phyloP scores from a whole-genome alignment of 2,797 vertebrate genomes.

The Acestrorhynchus altus region DNA sequence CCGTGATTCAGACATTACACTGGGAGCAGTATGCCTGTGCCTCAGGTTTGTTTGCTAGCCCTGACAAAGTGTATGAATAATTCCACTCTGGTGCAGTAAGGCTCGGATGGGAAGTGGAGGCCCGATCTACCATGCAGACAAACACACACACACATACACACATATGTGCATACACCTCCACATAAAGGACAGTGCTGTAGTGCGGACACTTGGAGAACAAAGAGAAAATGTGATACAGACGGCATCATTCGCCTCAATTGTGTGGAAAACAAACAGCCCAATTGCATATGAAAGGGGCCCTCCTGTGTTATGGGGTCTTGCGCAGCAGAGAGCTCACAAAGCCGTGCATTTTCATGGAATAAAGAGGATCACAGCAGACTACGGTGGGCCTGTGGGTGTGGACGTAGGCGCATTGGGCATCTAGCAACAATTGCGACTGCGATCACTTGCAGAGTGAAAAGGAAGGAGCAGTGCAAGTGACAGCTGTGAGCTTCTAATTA shows the following conservation, averaged over 20 bases:
- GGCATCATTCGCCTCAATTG: slow-evolving; percentile 28
- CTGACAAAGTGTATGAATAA: slow-evolving; percentile 45
- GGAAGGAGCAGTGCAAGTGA: slow-evolving; percentile 48
- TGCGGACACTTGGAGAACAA: slow-evolving; percentile 31
- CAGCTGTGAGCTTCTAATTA: slow-evolving; percentile 73
- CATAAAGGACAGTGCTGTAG: slow-evolving; percentile 19
- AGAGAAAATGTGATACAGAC: slow-evolving; percentile 28
- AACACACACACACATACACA: slow-evolving; percentile 9
- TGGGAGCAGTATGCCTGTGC: neutral
- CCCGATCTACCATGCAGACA: slow-evolving; percentile 12
- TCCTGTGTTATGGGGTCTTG: slow-evolving; percentile 6
- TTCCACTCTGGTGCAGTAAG: slow-evolving; percentile 30
- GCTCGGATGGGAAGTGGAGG: slow-evolving; percentile 21
- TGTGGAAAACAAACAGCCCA: slow-evolving; percentile 43
- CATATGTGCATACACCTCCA: slow-evolving; percentile 19
- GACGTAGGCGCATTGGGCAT: slow-evolving; percentile 44
- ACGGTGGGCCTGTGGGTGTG: slow-evolving; percentile 44
- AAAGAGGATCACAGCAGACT: slow-evolving; percentile 17
- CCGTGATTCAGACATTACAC: slow-evolving; percentile 7
- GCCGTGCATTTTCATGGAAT: slow-evolving; percentile 19
- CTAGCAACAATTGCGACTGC: too few relatives aligned
- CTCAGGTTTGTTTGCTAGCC: slow-evolving; percentile 38
- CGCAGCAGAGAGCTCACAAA: slow-evolving; percentile 15
- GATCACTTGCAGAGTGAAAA: slow-evolving; percentile 63
- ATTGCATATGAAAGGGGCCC: slow-evolving; percentile 44